Evolutionary conservation across 2,888 invertebrate species (phyloP).

Genomic region (Antheraea yamamai): DNA sequence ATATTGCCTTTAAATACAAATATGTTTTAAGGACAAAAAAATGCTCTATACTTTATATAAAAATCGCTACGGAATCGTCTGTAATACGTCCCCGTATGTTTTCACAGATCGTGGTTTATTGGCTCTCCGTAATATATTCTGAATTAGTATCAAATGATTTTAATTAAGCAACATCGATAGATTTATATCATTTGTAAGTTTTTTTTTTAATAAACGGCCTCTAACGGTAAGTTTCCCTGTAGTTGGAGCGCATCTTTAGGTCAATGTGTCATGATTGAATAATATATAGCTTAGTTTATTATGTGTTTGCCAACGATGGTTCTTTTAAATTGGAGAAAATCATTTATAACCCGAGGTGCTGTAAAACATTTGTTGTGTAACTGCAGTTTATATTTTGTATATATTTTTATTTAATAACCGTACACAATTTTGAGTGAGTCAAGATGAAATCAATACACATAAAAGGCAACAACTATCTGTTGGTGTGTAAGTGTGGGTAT

Average conservation of each 20-base stretch:
- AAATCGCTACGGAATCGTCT: constrained; percentile 22
- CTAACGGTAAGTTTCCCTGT: constrained; percentile 52
- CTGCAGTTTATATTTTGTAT: background rate
- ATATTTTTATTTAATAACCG: background rate
- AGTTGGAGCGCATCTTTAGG: constrained; percentile 34
- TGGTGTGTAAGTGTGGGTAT: too few species aligned
- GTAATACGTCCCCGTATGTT: constrained; percentile 44
- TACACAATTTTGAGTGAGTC: background rate
- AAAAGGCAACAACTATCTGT: too few species aligned
- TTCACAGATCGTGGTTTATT: constrained; percentile 60
- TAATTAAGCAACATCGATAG: constrained; percentile 65
- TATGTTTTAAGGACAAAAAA: background rate
- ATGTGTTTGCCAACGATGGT: constrained; percentile 19
- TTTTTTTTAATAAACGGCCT: constrained; percentile 43
- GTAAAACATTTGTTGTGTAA: constrained; percentile 5
- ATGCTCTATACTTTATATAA: background rate
- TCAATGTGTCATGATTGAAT: constrained; percentile 32
- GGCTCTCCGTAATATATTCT: constrained; percentile 69
- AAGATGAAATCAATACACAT: background rate
- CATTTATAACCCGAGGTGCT: constrained; percentile 8
- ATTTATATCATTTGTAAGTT: constrained; percentile 55
- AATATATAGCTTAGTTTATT: constrained; percentile 13
- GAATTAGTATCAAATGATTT: constrained; percentile 73
- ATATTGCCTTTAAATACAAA: too few species aligned
- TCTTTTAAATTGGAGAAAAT: constrained; percentile 21